Percentiles rank a stretch among this genome's conserved stretches.
Conservation (phyloP, 2,888 invertebrate genomes). For the Phyto melanocephala region DNA sequence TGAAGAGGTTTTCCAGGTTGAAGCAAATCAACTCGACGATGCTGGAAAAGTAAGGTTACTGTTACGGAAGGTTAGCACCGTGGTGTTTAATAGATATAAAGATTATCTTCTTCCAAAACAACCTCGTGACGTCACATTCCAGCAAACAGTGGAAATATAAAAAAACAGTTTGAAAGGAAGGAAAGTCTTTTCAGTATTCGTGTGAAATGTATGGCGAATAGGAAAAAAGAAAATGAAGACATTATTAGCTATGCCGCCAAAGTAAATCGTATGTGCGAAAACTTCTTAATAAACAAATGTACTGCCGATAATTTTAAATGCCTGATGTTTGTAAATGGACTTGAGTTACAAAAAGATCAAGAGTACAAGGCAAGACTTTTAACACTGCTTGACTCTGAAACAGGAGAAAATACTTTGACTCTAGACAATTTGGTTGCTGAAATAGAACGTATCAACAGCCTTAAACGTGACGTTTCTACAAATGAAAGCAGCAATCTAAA, state of each 20-base stretch:
- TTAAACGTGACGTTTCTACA: too few species aligned
- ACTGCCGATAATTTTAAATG: slow-evolving; percentile 47
- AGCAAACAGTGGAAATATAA: slow-evolving; percentile 21
- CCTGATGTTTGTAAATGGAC: slow-evolving; percentile 34
- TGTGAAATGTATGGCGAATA: neutral
- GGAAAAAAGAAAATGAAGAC: neutral
- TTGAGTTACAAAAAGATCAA: slow-evolving; percentile 21
- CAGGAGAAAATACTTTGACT: neutral
- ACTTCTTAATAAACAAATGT: slow-evolving; percentile 37
- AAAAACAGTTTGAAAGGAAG: slow-evolving; percentile 30
- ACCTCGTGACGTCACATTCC: slow-evolving; percentile 27
- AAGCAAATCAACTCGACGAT: slow-evolving; percentile 37
- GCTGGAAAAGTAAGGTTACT: slow-evolving; percentile 48
- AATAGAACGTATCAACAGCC: too few species aligned
- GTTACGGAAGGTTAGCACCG: slow-evolving; percentile 16
- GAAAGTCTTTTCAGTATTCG: slow-evolving; percentile 19
- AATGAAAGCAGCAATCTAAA: too few species aligned
- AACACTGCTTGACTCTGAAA: slow-evolving; percentile 23
- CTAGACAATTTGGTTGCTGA: slow-evolving; percentile 23
- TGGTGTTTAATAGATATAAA: slow-evolving; percentile 32
- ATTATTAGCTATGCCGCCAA: slow-evolving; percentile 24
- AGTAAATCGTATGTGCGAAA: slow-evolving; percentile 41
- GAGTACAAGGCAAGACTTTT: slow-evolving; percentile 37
- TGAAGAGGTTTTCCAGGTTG: slow-evolving; percentile 31
- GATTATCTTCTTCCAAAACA: slow-evolving; percentile 39